Percentiles rank a stretch among this genome's conserved stretches.
Evolutionary conservation across 1,140 invertebrate genomes (phyloP).

Genomic region (Drosophila insularis): DNA sequence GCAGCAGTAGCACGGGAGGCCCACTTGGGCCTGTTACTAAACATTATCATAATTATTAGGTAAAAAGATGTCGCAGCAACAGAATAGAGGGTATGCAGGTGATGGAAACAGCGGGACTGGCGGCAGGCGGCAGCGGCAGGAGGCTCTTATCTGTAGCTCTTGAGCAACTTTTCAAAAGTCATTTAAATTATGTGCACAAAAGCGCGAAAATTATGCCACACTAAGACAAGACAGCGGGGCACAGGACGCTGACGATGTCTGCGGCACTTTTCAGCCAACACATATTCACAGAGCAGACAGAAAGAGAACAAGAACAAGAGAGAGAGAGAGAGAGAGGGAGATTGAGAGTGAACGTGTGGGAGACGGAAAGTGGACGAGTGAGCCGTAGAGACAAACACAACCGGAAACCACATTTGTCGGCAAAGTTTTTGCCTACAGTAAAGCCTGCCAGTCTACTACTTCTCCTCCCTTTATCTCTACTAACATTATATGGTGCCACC

Average conservation of each 20-base stretch:
- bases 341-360: no score
- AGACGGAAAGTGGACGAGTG: not conserved
- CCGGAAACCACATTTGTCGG: constrained; percentile 77
- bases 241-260: constrained; percentile 43
- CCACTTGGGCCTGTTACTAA: constrained; percentile 70
- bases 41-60: constrained; percentile 77
- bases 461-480: constrained; percentile 1
- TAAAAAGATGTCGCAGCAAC: constrained; percentile 22
- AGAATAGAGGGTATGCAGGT: not conserved
- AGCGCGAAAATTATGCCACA: constrained; percentile 77
- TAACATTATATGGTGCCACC: not conserved
- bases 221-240: constrained; percentile 40
- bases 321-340: constrained; percentile 7
- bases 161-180: constrained; percentile 78
- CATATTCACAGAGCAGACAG: constrained; percentile 10
- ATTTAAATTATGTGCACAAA: constrained; percentile 80
- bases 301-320: constrained; percentile 2
- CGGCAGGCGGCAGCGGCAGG: constrained; percentile 25
- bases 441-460: not conserved
- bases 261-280: constrained; percentile 70
- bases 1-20: constrained; percentile 45
- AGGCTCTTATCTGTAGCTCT: constrained; percentile 60
- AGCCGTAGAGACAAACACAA: constrained; percentile 34
- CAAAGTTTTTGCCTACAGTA: constrained; percentile 70
- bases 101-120: not conserved